phyloP scores from a whole-genome alignment of 2,888 invertebrate species.

The Nineta flava region DNA sequence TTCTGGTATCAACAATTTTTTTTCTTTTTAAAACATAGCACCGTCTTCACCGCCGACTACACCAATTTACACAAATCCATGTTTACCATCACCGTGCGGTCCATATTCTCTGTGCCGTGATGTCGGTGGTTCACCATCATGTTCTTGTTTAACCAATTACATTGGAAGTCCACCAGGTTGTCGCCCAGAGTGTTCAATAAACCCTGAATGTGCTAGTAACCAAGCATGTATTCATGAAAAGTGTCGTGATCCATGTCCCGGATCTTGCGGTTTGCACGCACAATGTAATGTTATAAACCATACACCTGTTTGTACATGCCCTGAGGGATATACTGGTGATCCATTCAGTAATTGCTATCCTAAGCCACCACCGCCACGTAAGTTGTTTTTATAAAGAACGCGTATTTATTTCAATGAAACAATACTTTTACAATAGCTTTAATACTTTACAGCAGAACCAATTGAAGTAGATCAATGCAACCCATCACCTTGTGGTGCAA shows the following conservation, averaged over 20 bases:
- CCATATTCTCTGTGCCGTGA: constrained; percentile 63
- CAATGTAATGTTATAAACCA: constrained; percentile 68
- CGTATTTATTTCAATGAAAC: background rate
- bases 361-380: constrained; percentile 17
- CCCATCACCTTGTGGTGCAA: constrained; percentile 46
- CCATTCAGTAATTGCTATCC: constrained; percentile 60
- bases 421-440: background rate
- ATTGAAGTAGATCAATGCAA: constrained; percentile 33
- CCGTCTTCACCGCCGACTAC: constrained; percentile 27
- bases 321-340: constrained; percentile 57
- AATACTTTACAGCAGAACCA: constrained; percentile 12
- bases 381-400: background rate
- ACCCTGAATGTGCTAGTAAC: constrained; percentile 63
- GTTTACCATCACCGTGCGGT: constrained; percentile 66
- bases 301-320: constrained; percentile 68
- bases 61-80: constrained; percentile 37
- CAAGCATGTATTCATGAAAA: constrained; percentile 69
- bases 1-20: background rate
- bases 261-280: constrained; percentile 62
- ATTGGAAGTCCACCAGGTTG: constrained; percentile 68
- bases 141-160: constrained; percentile 57
- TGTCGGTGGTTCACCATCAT: constrained; percentile 54
- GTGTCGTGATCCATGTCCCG: constrained; percentile 68
- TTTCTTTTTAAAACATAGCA: constrained; percentile 11
- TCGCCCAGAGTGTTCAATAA: constrained; percentile 68